Conservation (phyloP, 2,888 invertebrate genomes). For the Eledona agricola region DNA sequence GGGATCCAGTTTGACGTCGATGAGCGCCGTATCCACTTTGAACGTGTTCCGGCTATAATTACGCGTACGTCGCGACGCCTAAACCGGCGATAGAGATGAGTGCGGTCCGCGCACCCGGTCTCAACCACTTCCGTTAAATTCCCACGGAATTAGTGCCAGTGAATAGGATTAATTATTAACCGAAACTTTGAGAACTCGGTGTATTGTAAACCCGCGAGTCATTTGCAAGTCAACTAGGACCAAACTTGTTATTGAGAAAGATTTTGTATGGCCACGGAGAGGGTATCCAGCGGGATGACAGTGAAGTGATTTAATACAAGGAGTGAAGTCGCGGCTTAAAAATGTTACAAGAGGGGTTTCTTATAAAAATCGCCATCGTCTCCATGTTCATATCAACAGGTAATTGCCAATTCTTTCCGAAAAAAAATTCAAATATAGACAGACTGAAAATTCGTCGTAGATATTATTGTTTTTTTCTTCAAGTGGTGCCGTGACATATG, state of each 20-base stretch:
- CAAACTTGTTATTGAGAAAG: conserved; percentile 8
- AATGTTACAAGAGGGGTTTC: conserved; percentile 50
- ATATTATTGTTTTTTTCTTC: conserved; percentile 29
- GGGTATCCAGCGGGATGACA: conserved; percentile 19
- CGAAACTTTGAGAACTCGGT: conserved; percentile 8
- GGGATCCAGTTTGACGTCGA: conserved; percentile 66
- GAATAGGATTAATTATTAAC: no score
- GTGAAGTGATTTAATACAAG: conserved; percentile 33
- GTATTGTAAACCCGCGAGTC: conserved; percentile 14
- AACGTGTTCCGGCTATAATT: conserved; percentile 8
- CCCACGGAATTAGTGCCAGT: conserved; percentile 4
- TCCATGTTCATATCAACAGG: conserved; percentile 52
- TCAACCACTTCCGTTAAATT: background rate
- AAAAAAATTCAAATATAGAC: no score
- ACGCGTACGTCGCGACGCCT: conserved; percentile 18
- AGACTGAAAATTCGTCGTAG: no score
- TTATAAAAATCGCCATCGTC: conserved; percentile 49
- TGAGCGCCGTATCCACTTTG: conserved; percentile 37
- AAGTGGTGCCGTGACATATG: conserved; percentile 18
- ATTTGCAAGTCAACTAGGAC: conserved; percentile 34
- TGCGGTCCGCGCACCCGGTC: conserved; percentile 4
- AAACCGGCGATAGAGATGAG: conserved; percentile 10
- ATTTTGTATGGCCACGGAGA: conserved; percentile 10
- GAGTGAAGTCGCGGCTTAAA: conserved; percentile 33
- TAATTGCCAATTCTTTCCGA: no score